Evolutionary conservation across 1,140 invertebrate species (phyloP).

Genomic region (Asbolus verrucosus): DNA sequence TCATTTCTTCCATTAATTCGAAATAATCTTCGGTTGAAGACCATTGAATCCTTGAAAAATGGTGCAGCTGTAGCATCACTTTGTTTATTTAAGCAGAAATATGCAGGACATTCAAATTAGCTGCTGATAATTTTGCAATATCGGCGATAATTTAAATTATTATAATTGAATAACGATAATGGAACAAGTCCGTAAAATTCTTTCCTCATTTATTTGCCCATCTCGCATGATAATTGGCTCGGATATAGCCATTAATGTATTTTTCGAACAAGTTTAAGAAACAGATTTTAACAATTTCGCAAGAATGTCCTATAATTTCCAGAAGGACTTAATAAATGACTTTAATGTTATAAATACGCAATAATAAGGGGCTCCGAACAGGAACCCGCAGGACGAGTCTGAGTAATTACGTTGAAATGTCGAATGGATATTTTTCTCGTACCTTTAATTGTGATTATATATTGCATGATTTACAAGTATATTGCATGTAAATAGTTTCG

Average conservation of each 20-base stretch:
- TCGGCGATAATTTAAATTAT: too few relatives aligned
- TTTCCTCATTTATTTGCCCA: conserved; percentile 1
- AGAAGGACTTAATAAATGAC: conserved; percentile 8
- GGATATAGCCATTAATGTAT: neutral
- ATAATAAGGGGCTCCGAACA: neutral
- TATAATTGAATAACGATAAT: conserved; percentile 27
- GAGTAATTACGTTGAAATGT: conserved; percentile 12
- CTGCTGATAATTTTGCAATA: conserved; percentile 5
- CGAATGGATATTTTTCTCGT: conserved; percentile 14
- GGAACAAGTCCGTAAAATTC: conserved; percentile 10
- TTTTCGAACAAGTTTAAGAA: conserved; percentile 7
- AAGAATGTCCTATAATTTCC: conserved; percentile 8
- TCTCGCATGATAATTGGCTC: neutral
- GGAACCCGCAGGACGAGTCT: conserved; percentile 16
- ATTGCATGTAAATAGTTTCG: conserved; percentile 21
- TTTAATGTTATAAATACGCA: neutral
- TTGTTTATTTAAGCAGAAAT: too few relatives aligned
- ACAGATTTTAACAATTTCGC: conserved; percentile 17
- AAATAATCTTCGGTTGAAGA: too few relatives aligned
- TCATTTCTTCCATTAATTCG: too few relatives aligned
- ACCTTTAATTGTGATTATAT: conserved; percentile 31
- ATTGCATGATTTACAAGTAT: conserved; percentile 33
- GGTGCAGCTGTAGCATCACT: too few relatives aligned
- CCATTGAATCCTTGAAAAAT: too few relatives aligned
- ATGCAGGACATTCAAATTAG: conserved; percentile 3